Conservation (phyloP, 2,113 vertebrate genomes). For the Paradisaea rubra region DNA sequence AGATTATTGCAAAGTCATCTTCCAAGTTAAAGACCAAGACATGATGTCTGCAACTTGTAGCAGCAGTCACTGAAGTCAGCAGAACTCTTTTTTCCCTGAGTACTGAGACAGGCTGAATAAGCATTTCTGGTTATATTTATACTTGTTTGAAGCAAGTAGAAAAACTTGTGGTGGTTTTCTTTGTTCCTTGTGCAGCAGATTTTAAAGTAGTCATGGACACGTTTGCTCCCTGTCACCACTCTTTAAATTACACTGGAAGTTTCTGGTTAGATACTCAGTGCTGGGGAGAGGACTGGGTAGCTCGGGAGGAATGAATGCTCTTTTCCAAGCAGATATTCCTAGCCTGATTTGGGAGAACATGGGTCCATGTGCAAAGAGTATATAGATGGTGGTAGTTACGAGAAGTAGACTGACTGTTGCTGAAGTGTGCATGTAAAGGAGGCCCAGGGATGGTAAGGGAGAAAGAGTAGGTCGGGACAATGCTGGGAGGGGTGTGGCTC, state of each 20-base stretch:
- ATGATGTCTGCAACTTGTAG: neutral
- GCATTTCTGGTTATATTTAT: neutral
- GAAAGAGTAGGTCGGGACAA: neutral
- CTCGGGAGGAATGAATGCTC: neutral
- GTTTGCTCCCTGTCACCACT: neutral
- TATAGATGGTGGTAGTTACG: neutral
- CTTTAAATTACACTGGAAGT: neutral
- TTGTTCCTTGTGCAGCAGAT: neutral
- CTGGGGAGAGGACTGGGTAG: neutral
- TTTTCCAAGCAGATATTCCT: neutral
- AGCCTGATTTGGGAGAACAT: neutral
- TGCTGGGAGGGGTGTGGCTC: neutral
- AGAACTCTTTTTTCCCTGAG: neutral
- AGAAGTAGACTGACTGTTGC: neutral
- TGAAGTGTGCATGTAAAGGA: neutral
- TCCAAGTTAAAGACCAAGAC: neutral
- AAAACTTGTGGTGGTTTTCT: neutral
- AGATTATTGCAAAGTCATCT: neutral
- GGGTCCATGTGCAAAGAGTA: fast-evolving
- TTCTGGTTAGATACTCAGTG: neutral
- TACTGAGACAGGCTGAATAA: neutral
- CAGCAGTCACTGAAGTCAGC: neutral
- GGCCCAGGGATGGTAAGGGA: neutral
- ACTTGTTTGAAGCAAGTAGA: neutral
- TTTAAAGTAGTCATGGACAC: neutral